Evolutionary conservation across 1,140 invertebrate species (phyloP), one percentile per base, ranked within the genome.

Genomic region (Lordiphosa stackelbergi): DNA sequence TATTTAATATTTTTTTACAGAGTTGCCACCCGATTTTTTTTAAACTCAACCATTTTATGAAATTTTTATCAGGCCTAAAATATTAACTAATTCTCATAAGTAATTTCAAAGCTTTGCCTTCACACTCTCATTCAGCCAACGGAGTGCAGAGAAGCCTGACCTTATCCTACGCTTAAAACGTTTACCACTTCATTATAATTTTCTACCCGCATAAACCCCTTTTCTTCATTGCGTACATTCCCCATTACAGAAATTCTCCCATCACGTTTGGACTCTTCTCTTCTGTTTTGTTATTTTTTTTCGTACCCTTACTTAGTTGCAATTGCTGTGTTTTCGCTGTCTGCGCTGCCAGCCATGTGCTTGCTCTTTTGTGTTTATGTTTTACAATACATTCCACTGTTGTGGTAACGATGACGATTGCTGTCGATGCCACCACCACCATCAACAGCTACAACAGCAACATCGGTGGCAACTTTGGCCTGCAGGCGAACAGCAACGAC

Each of bases 321-420:
- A 68, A 53, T 53, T 60, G 64, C 63, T 48, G 53, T 19, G 38
- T 61, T 40, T 34, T 11, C 34, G 35, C 40, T 51, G 53, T 31
- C 16, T 46, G 51, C 43, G 7, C 42, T 53, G 58, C 13, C 34
- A 38, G 22, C 63, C 56, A 46, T 55, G 62, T 40, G 47, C 55
- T 36, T 79, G 74, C 66, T 69, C 75, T 81, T 81, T 81, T 81
- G 72, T 83, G 63, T 57, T 63, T 40, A 75, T 83, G 68, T 75
- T 81, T 59, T 47, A 75, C 75, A 81, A 75, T 75, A 70, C 69
- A 79, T 70, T 81, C 75, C 75, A 81, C 75, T 81, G 75, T 81
- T 81, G 75, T 58, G 75, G 75, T 81, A 79, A 79, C 74, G 74
- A 79, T 79, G 74, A 79, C 74, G 74, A 79, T 79, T 79, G 66